Percentiles rank a stretch among this genome's conserved stretches.
Evolutionary conservation across 37 sponge, comb jelly and placozoan species (phyloP).

Genomic region (Bolinopsis microptera): DNA sequence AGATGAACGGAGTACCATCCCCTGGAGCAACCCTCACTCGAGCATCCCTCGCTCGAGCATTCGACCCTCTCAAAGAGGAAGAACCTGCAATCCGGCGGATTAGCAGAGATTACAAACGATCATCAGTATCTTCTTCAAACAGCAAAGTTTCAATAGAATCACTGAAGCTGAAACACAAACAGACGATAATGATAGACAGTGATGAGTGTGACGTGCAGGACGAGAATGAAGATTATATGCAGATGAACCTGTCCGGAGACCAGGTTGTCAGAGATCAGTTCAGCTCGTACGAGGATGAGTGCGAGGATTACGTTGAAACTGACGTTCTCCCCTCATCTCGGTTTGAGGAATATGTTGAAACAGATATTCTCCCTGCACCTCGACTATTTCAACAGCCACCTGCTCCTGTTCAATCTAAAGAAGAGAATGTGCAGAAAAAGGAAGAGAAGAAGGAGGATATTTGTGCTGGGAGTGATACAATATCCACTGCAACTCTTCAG

Average conservation of each 20-base stretch:
- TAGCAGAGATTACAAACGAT: conserved; percentile 31
- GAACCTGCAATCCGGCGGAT: neutral
- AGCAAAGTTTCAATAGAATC: neutral
- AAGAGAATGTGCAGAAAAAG: too few relatives aligned
- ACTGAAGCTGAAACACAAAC: conserved; percentile 51
- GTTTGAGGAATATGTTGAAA: neutral
- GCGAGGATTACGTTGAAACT: conserved; percentile 27
- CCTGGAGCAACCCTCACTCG: neutral
- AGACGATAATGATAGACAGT: neutral
- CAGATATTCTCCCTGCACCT: neutral
- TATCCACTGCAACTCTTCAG: neutral
- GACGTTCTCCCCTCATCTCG: neutral
- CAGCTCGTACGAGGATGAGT: neutral
- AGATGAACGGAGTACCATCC: conserved; percentile 41
- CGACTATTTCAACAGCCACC: too few relatives aligned
- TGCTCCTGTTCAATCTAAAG: too few relatives aligned
- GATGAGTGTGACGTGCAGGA: neutral
- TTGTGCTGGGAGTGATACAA: conserved; percentile 28
- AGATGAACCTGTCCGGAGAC: neutral
- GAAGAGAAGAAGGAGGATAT: neutral
- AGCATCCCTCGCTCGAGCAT: neutral
- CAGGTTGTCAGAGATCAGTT: neutral
- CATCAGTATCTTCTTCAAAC: conserved; percentile 21
- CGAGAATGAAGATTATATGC: neutral
- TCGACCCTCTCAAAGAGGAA: conserved; percentile 26